Evolutionary conservation across 2,113 vertebrate genomes (phyloP), one percentile per base, ranked within the genome.

Genomic region (Nannobrachium achirus): DNA sequence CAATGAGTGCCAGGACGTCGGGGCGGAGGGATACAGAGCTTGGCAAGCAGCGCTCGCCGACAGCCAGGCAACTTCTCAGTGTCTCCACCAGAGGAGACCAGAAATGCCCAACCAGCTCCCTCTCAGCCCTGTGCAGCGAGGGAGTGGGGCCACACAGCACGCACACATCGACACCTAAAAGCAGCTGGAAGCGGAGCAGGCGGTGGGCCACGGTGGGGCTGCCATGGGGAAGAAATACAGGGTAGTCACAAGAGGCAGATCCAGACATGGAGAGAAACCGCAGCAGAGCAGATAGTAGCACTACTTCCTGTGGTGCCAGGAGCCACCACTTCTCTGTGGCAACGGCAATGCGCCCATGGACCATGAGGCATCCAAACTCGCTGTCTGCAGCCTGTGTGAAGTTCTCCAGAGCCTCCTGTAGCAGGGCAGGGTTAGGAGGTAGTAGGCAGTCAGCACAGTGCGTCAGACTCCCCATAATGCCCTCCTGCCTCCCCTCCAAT

Each of bases 281-380:
- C 25, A 93, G 87, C 70, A 98, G 49, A 66, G 92, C 92, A 0
- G 92, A 91, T 1, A 98, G 91, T 10, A 97, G 89, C 79, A 95
- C 92, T 0, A 94, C 89, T 51, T 97, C 96, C 8, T 93, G 94
- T 0, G 92, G 89, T 1, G 93, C 91, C 1, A 98, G 85, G 11
- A 93, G 93, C 95, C 96, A 97, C 95, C 95, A 98, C 76, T 94
- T 94, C 39, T 96, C 94, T 0, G 96, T 98, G 0, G 94, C 95
- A 0, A 88, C 86, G 0, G 91, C 91, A 2, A 96, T 86, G 1
- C 90, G 88, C 7, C 94, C 94, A 0, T 88, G 85, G 13, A 92
- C 77, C 1, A 95, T 8, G 6, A 97, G 86, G 70, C 96, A 95
- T 61, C 92, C 93, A 14, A 96, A 96, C 59, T 94, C 92, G 0